A percentile compares a stretch with the other conserved stretches of the same genome.
phyloP scores from a whole-genome alignment of 1,140 invertebrate genomes.

The Hyposmocoma kahamanoa region DNA sequence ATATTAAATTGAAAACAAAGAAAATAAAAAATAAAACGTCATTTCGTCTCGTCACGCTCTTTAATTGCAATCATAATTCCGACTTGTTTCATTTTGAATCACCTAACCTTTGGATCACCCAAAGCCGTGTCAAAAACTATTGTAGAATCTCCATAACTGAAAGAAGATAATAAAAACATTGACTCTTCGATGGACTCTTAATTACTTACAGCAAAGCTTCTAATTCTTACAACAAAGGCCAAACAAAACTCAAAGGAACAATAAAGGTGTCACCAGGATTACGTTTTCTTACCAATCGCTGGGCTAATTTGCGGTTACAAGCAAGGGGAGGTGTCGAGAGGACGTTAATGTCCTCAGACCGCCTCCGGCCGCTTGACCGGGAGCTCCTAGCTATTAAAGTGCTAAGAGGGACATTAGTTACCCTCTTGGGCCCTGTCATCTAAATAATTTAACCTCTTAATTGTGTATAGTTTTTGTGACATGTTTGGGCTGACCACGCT shows the following conservation, averaged over 20 bases:
- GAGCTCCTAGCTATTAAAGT: slow-evolving; percentile 61
- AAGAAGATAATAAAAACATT: too few relatives aligned
- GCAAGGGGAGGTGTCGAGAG: slow-evolving; percentile 48
- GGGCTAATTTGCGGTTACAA: slow-evolving; percentile 61
- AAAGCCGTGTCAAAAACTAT: too few relatives aligned
- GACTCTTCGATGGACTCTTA: too few relatives aligned
- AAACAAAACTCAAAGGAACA: slow-evolving; percentile 15
- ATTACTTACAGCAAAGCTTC: too few relatives aligned
- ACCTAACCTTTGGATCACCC: too few relatives aligned
- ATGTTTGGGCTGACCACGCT: not conserved
- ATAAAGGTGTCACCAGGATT: slow-evolving; percentile 15
- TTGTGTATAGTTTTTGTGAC: slow-evolving; percentile 37
- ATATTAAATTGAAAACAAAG: too few relatives aligned
- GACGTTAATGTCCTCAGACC: slow-evolving; percentile 50
- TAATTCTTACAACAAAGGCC: too few relatives aligned
- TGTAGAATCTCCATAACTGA: too few relatives aligned
- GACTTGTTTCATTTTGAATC: too few relatives aligned
- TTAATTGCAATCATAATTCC: too few relatives aligned
- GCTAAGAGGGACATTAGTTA: slow-evolving; percentile 62
- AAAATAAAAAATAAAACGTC: too few relatives aligned
- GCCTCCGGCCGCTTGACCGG: slow-evolving; percentile 57
- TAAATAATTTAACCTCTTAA: slow-evolving; percentile 65
- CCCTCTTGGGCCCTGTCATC: slow-evolving; percentile 51
- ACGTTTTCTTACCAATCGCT: slow-evolving; percentile 38
- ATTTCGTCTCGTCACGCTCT: too few relatives aligned